Evolutionary conservation across 2,113 vertebrate species (phyloP), one percentile per base, ranked within the genome.

Genomic region (Alligator mississippiensis): DNA sequence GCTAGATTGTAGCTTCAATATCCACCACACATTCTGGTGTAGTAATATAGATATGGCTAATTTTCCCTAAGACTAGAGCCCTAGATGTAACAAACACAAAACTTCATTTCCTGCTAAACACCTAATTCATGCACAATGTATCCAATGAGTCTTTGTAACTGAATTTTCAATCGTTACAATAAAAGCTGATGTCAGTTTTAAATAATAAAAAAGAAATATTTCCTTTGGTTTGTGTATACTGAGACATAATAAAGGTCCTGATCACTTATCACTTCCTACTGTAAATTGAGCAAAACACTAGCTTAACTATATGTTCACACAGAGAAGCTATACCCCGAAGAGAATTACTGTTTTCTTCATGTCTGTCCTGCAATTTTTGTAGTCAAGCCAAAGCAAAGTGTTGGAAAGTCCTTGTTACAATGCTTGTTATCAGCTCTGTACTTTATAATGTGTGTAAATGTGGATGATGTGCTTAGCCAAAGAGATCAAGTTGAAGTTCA

Each of bases 391-490:
- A 90, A 96, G 84, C 88, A 97, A 94, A 76, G 30, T 91, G 83
- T 34, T 83, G 92, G 77, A 94, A 94, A 93, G 90, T 77, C 91
- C 82, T 90, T 90, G 54, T 58, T 95, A 84, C 78, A 87, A 86
- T 77, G 89, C 72, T 93, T 89, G 90, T 97, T 96, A 97, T 96
- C 95, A 96, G 86, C 94, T 92, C 75, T 88, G 94, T 90, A 75
- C 68, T 92, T 94, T 62, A 27, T 90, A 97, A 86, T 81, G 78
- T 88, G 76, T 94, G 90, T 90, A 97, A 95, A 96, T 84, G 94
- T 9, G 94, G 89, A 96, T 96, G 97, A 93, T 78, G 96, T 93
- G 74, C 64, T 95, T 92, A 96, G 78, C 96, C 89, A 59, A 94
- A 58, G 85, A 95, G 85, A 83, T 86, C 94, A 97, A 97, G 81